A percentile compares a stretch with the other conserved stretches of the same genome.
Conservation (phyloP, 1,140 invertebrate genomes). For the Drosophila navojoa region DNA sequence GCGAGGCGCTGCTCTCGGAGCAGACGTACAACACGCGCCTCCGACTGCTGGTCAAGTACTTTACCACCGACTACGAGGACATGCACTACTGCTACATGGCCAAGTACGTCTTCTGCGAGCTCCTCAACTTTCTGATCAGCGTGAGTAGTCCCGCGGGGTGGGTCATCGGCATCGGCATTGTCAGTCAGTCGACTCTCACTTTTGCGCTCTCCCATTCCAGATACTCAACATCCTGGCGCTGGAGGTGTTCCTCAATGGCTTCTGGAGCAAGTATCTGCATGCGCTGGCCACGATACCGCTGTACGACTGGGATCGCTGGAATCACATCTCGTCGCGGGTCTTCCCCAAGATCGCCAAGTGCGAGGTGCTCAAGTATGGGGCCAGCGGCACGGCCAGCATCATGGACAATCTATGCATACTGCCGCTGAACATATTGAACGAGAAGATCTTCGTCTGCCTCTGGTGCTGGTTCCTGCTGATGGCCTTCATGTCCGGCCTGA, state of each 20-base stretch:
- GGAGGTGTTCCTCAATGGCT: constrained; percentile 90
- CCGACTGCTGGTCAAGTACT: constrained; percentile 85
- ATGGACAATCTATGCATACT: constrained; percentile 90
- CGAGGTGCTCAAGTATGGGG: constrained; percentile 87
- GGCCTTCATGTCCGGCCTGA: constrained; percentile 86
- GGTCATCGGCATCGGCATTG: too few species aligned
- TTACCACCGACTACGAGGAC: constrained; percentile 85
- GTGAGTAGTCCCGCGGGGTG: too few species aligned
- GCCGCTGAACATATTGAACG: constrained; percentile 91
- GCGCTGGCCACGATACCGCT: constrained; percentile 85
- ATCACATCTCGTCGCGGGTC: constrained; percentile 86
- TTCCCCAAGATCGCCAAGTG: constrained; percentile 93
- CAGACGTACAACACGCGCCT: constrained; percentile 86
- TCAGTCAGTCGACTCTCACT: too few species aligned
- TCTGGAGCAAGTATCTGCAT: constrained; percentile 89
- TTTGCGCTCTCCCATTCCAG: constrained; percentile 63
- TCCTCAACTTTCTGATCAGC: constrained; percentile 89
- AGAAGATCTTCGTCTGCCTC: constrained; percentile 91
- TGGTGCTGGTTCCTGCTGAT: constrained; percentile 93
- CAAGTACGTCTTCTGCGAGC: constrained; percentile 89
- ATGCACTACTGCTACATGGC: constrained; percentile 89
- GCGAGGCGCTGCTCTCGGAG: constrained; percentile 79
- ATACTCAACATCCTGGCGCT: constrained; percentile 86
- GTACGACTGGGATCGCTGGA: constrained; percentile 80
- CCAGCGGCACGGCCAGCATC: constrained; percentile 86